A percentile compares a stretch with the other conserved stretches of the same genome.
Conservation (phyloP, 2,113 vertebrate species). For the Gopherus flavomarginatus region DNA sequence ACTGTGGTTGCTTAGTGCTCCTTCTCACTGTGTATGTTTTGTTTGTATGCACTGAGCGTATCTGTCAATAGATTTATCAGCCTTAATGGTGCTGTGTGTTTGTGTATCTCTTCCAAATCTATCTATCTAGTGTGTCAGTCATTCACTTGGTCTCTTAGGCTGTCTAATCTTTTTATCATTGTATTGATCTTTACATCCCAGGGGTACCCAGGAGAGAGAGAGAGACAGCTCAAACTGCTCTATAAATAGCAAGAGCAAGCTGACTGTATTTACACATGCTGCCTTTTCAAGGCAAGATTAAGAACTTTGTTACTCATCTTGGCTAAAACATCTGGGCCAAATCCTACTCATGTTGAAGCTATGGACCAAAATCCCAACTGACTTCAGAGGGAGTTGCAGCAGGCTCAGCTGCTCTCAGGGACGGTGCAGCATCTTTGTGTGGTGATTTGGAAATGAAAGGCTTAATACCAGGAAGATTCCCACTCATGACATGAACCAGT, state of each 20-base stretch:
- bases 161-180: conserved; percentile 64
- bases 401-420: background rate
- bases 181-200: conserved; percentile 64
- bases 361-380: background rate
- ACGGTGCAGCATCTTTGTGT: background rate
- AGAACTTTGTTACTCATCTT: conserved; percentile 3
- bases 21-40: conserved; percentile 7
- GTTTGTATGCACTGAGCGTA: background rate
- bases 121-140: conserved; percentile 22
- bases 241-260: conserved; percentile 55
- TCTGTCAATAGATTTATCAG: background rate
- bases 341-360: conserved; percentile 30
- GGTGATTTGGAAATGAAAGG: background rate
- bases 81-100: conserved; percentile 20
- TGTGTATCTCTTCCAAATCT: conserved; percentile 52
- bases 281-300: conserved; percentile 36
- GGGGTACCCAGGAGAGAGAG: background rate
- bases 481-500: background rate
- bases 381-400: background rate
- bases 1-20: background rate
- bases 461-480: background rate
- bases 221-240: conserved; percentile 50
- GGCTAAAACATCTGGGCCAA: conserved; percentile 16
- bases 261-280: conserved; percentile 5
- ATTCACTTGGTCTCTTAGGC: conserved; percentile 54